Evolutionary conservation across 2,797 vertebrate genomes (phyloP), one percentile per base, ranked within the genome.

Genomic region (Danio kyathit): DNA sequence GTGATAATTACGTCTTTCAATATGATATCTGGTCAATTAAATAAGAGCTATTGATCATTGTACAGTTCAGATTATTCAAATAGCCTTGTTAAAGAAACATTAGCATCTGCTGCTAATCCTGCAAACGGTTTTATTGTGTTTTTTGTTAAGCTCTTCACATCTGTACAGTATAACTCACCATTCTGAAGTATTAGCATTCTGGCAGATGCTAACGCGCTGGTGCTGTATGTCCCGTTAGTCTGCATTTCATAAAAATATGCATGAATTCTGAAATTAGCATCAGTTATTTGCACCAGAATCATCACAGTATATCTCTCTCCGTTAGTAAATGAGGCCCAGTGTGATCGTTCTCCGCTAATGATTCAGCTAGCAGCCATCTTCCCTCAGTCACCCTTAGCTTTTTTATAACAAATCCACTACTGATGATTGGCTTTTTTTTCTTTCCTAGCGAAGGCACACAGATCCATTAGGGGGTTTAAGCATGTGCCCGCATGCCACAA

Each of bases 401-500:
- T 76, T 71, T 65, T 56, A 56, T 63, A 63, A 64, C 41, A 66
- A 66, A 57, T 74, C 61, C 70, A 19, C 61, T 56, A 9, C 69
- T 73, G 78, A 71, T 71, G 73, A 59, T 69, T 66, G 38, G 54
- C 12, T 59, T 7, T 63, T 57, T n/a, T 13, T 29, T 11, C 5
- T 13, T 44, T 57, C 41, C 29, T 29, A 40, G 48, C 48, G 51
- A 59, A 56, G 64, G 56, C 70, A 11, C 56, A 44, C 48, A 48
- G n/a, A 67, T 60, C 72, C 76, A 79, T 69, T 70, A 82, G 43
- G 38, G 64, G 59, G 72, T 59, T 64, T 81, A 70, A 76, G 59
- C 56, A 83, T 79, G 70, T 61, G 41, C 52, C 38, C 6, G n/a
- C 51, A 65, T 83, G 73, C 73, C 51, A 59, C 66, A 64, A 59